Percentiles rank a stretch among this genome's conserved stretches.
phyloP scores from a whole-genome alignment of 2,888 invertebrate genomes.

The Saturnia japonica region DNA sequence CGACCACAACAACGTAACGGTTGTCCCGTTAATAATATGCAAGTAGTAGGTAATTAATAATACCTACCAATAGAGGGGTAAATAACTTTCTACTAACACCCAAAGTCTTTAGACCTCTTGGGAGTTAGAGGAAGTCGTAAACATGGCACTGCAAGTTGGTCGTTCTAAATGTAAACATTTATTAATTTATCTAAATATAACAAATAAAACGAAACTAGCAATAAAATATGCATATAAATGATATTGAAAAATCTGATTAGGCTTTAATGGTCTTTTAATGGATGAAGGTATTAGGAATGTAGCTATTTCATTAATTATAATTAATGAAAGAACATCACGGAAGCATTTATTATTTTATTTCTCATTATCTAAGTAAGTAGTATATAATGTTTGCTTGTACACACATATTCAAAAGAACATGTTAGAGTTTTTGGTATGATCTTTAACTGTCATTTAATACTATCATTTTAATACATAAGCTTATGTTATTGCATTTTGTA shows the following conservation, averaged over 20 bases:
- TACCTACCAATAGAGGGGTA: not conserved
- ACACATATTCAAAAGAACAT: conserved; percentile 32
- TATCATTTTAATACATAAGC: no score
- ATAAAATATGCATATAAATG: conserved; percentile 11
- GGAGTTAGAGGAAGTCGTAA: no score
- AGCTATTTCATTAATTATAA: not conserved
- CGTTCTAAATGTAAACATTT: no score
- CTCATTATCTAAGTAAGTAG: not conserved
- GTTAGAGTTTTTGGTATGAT: conserved; percentile 37
- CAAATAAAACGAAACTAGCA: not conserved
- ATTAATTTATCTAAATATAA: no score
- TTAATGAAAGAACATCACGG: conserved; percentile 17
- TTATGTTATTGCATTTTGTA: no score
- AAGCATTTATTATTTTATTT: conserved; percentile 18
- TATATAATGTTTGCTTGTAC: not conserved
- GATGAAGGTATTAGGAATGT: not conserved
- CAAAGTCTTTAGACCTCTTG: no score
- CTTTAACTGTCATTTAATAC: no score
- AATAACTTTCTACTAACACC: not conserved
- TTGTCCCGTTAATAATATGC: not conserved
- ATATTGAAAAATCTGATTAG: not conserved
- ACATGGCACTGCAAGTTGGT: no score
- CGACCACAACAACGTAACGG: not conserved
- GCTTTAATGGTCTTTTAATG: not conserved
- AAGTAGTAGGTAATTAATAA: not conserved